Evolutionary conservation across 1,140 invertebrate genomes (phyloP).

Genomic region (Eriocheir sinensis): DNA sequence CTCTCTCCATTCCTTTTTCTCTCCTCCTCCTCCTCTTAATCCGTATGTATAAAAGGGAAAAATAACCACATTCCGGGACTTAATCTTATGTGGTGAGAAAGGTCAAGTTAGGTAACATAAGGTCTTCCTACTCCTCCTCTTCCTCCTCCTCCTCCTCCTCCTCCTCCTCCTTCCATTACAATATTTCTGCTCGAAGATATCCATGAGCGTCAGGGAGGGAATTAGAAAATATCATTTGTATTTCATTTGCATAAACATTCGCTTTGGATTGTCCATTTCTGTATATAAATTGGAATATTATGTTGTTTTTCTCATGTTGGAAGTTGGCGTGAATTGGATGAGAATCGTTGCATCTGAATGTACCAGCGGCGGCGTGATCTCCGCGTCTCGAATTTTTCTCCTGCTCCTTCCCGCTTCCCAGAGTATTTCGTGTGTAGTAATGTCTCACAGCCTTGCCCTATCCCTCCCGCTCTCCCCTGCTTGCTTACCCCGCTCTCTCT

Average conservation of each 20-base stretch:
- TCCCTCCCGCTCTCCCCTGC: background rate
- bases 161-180: constrained; percentile 60
- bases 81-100: constrained; percentile 25
- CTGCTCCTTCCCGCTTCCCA: constrained; percentile 41
- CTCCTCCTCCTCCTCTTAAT: background rate
- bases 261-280: constrained; percentile 77
- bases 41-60: background rate
- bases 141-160: background rate
- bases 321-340: constrained; percentile 75
- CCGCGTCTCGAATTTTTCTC: background rate
- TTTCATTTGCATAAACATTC: constrained; percentile 77
- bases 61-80: background rate
- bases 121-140: background rate
- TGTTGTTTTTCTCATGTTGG: constrained; percentile 75
- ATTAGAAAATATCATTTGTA: constrained; percentile 77
- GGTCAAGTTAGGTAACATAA: constrained; percentile 8
- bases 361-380: constrained; percentile 56
- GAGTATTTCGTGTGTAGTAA: constrained; percentile 37
- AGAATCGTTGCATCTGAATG: constrained; percentile 77
- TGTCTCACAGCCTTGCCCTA: background rate
- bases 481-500: background rate
- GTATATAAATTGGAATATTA: constrained; percentile 77
- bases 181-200: constrained; percentile 74
- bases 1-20: background rate
- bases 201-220: constrained; percentile 75